Evolutionary conservation across 2,888 invertebrate genomes (phyloP), one percentile per base, ranked within the genome.

Genomic region (Drosophila affinis): DNA sequence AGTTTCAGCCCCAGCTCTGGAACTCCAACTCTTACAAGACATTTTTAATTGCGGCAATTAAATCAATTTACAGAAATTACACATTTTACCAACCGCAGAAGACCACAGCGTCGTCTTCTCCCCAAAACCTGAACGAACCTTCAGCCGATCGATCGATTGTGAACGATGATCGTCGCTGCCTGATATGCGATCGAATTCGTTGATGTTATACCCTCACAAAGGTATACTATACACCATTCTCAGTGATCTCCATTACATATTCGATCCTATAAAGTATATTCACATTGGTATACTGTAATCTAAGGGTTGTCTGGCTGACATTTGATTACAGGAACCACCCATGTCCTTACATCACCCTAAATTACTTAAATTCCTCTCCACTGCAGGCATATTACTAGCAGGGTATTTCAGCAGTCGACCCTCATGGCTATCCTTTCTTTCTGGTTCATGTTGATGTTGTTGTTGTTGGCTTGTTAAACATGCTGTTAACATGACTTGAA

Each of bases 11-110:
- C 24, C 24, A 48, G 21, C 46, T 52, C 17, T 44, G 3, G 1
- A 52, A 10, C 44, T 53, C 10, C n/a, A 54, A 32, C 53, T 67
- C 39, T 61, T 55, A 39, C 54, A 61, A 59, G 76, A 67, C 73
- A 80, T 70, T 87, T 79, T 85, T 85, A 85, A 85, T 81, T 76
- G 85, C 79, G 52, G 76, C 83, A 85, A 85, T 85, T 85, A 85
- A 87, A 82, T 77, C 76, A 87, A 87, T 87, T 87, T 85, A 85
- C 82, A 82, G 62, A 85, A 39, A 87, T 85, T 87, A 87, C 83
- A 84, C 73, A 67, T 54, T 67, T 79, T 76, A 79, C 76, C 77
- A 48, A 55, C 64, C 65, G 67, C 56, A 57, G 64, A 70, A 63
- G 44, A 65, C 62, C 60, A 77, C 64, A 57, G 55, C 61, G 72